Base-by-base conservation (phyloP, 2,113 vertebrate species). In the Caranx ignobilis region DNA sequence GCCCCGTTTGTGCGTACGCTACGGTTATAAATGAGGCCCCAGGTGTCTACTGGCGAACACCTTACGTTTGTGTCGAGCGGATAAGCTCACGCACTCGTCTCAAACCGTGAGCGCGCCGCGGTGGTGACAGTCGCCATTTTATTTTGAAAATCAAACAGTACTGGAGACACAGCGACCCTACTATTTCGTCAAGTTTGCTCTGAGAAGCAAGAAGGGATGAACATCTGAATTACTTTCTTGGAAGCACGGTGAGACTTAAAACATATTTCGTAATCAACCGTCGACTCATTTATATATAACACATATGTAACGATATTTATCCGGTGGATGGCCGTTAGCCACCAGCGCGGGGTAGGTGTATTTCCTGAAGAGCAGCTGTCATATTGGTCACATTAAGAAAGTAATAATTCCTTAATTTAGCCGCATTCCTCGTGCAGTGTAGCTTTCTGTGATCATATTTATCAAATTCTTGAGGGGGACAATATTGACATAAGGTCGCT, bases 91-190 rank as follows among this genome's bases (percentile, higher is more conserved):
- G 89, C 90, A 77, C 81, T 50, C 80, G 85, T 84, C 70, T 86
- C 66, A 73, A 65, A 67, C 80, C 84, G 92, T 77, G 94, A 91
- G 91, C 93, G 93, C 94, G 95, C 95, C 86, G 90, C 82, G 87
- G 88, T 26, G 70, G 83, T 92, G 92, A 91, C 90, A 88, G 95
- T 93, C 95, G 95, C 95, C 95, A 96, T 96, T 95, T 96, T 96
- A 94, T 95, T 95, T 94, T 94, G 91, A 94, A 95, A 95, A 92
- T 91, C 89, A 91, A 94, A 93, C 89, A 87, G 87, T 91, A 82
- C 66, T 88, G 87, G 84, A 92, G 89, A 79, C 91, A 88, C 80
- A 86, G 90, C 81, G 82, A 87, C 82, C 60, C 81, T 94, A 93
- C 86, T 71, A 85, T 94, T 92, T 92, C 87, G 86, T 86, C 79